A percentile compares a stretch with the other conserved stretches of the same genome.
Conservation (phyloP, 2,113 vertebrate genomes). For the Macrotis lagotis region DNA sequence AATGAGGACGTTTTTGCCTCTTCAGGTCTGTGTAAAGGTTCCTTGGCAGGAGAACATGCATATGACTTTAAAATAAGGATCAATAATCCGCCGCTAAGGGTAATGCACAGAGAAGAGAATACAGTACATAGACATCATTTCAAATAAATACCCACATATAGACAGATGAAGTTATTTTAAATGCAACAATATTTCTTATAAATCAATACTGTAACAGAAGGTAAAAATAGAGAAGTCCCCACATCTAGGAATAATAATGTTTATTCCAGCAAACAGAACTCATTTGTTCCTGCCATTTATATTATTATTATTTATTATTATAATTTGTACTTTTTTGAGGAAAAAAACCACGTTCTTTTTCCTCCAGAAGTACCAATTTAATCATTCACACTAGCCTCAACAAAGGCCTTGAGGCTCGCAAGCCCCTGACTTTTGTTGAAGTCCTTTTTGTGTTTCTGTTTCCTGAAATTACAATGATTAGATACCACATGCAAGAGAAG, state of each 20-base stretch:
- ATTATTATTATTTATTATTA: constrained; percentile 88
- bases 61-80: constrained; percentile 92
- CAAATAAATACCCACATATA: constrained; percentile 98
- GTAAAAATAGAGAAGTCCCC: constrained; percentile 91
- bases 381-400: constrained; percentile 83
- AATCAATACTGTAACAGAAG: constrained; percentile 98
- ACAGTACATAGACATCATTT: constrained; percentile 95
- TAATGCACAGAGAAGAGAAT: constrained; percentile 97
- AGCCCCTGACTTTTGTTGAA: constrained; percentile 84
- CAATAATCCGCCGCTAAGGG: constrained; percentile 93
- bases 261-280: constrained; percentile 99
- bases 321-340: constrained; percentile 73
- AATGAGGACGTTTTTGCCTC: constrained; percentile 76
- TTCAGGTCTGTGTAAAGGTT: constrained; percentile 93
- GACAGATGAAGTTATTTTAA: constrained; percentile 92
- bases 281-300: constrained; percentile 70
- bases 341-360: constrained; percentile 58
- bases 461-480: constrained; percentile 94
- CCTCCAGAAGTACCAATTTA: constrained; percentile 80
- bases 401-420: constrained; percentile 79
- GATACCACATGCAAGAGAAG: constrained; percentile 88
- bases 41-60: constrained; percentile 96
- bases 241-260: constrained; percentile 92
- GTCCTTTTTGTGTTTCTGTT: constrained; percentile 91
- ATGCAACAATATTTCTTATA: constrained; percentile 94